Evolutionary conservation across 2,113 vertebrate species (phyloP).

Genomic region (Sylvilagus bachmani): DNA sequence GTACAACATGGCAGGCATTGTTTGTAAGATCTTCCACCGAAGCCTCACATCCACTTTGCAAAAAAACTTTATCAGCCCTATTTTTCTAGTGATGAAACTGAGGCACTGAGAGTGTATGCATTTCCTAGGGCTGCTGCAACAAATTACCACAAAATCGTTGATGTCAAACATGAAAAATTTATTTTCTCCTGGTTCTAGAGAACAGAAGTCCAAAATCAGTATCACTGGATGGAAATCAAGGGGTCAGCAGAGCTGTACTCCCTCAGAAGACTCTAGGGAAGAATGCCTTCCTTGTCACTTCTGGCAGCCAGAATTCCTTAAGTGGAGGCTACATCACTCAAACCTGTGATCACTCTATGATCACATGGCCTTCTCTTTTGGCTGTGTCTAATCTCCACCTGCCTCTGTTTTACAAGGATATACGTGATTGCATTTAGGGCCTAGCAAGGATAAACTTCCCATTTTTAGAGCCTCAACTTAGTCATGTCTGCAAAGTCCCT

Average conservation of each 20-base stretch:
- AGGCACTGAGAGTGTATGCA: not conserved
- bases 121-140: not conserved
- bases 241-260: not conserved
- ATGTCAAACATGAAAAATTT: slow-evolving; percentile 29
- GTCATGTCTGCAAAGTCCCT: not conserved
- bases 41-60: not conserved
- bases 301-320: not conserved
- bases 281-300: not conserved
- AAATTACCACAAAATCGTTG: not conserved
- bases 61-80: not conserved
- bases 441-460: not conserved
- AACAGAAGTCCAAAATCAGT: not conserved
- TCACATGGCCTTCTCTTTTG: not conserved
- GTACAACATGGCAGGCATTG: not conserved
- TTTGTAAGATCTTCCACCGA: slow-evolving; percentile 9
- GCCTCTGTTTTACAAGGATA: not conserved
- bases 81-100: slow-evolving; percentile 34
- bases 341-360: not conserved
- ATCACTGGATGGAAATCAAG: not conserved
- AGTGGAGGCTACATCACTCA: not conserved
- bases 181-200: not conserved
- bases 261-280: not conserved
- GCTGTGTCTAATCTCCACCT: not conserved
- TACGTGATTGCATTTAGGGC: not conserved
- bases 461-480: not conserved